Evolutionary conservation across 2,113 vertebrate genomes (phyloP).

Genomic region (Saguinus midas): DNA sequence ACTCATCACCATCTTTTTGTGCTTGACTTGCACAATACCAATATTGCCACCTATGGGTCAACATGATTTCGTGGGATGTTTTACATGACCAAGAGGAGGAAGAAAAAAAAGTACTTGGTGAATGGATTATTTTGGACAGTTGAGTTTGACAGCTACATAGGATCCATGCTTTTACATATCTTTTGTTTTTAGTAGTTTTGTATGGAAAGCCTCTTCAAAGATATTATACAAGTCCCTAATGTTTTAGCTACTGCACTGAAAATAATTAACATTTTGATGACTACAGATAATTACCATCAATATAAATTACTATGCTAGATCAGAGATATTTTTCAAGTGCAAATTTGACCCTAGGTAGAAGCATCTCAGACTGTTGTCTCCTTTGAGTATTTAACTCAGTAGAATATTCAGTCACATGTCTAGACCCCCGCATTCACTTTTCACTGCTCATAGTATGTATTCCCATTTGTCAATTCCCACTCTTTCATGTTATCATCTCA

Average conservation of each 20-base stretch:
- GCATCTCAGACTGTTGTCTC: neutral
- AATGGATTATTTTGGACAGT: neutral
- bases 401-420: neutral
- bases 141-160: neutral
- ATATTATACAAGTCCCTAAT: neutral
- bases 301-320: neutral
- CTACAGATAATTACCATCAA: neutral
- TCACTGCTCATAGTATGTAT: neutral
- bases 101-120: neutral
- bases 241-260: neutral
- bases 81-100: neutral
- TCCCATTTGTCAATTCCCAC: neutral
- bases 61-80: neutral
- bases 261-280: neutral
- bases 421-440: neutral
- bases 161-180: neutral
- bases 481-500: neutral
- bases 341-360: neutral
- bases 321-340: neutral
- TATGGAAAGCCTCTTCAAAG: neutral
- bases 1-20: neutral
- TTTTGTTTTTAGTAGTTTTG: neutral
- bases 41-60: conserved; percentile 71
- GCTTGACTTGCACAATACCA: conserved; percentile 5
- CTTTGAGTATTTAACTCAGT: neutral